These are phyloP conservation scores for Plotosus lineatus DNA, from an alignment of 2,113 vertebrate species.

Conservation along the genomic window DNA sequence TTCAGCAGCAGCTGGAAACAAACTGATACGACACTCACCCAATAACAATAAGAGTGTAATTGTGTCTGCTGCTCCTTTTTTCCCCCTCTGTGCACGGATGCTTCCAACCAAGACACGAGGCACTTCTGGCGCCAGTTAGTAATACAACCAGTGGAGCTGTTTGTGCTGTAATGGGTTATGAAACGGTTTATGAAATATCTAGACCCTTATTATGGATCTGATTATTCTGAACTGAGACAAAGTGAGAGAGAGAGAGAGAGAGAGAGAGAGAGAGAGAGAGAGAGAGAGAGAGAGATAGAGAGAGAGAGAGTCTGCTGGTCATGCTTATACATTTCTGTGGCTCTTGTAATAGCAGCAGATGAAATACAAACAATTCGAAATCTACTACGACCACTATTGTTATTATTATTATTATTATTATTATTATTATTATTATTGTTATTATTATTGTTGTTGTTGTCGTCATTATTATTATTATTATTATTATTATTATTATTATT, in stretches of 20 bases:
- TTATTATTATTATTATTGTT: too few species aligned
- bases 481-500: too few species aligned
- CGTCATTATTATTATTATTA: too few species aligned
- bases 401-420: too few species aligned
- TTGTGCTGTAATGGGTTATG: conserved; percentile 63
- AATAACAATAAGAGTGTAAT: conserved; percentile 51
- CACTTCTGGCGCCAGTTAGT: conserved; percentile 63
- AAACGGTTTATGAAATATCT: conserved; percentile 58
- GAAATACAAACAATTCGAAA: background rate
- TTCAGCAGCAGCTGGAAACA: conserved; percentile 42
- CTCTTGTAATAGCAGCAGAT: background rate
- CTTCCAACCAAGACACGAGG: background rate
- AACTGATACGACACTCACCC: conserved; percentile 48
- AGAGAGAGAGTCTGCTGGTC: background rate
- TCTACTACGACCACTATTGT: background rate
- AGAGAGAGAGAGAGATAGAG: background rate
- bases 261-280: conserved; percentile 3
- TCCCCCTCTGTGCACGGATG: background rate
- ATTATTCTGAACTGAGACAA: background rate
- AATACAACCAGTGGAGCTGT: conserved; percentile 71
- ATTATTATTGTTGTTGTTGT: too few species aligned
- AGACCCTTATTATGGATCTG: background rate
- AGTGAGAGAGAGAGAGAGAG: background rate
- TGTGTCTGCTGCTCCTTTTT: conserved; percentile 18
- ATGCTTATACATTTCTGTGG: background rate